Base-by-base conservation (phyloP, 2,888 invertebrate species). In the Elmis aenea region DNA sequence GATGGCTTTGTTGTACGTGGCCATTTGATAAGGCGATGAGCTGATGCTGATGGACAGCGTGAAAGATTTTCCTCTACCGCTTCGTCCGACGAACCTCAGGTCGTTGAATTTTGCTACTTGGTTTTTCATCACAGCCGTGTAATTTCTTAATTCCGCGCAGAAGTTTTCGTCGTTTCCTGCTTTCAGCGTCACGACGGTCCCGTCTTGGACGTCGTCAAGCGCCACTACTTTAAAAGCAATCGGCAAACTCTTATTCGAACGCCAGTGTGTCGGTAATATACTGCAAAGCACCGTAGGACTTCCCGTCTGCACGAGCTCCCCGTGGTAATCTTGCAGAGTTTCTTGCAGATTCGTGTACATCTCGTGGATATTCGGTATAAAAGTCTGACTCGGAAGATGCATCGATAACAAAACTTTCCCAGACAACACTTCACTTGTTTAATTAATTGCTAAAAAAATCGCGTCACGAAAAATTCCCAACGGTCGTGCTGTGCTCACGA, bases 91-190 rank as follows among this genome's bases (percentile, higher is more conserved):
- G 69, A 99, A 99, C 59, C 99, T 76, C 33, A 99, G 77, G 75
- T 99, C 99, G 64, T 94, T 95, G 75, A 99, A 99, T 72, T 95
- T 94, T 18, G 99, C 99, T 51, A 97, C 90, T 68, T 95, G 92
- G 64, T 93, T 93, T 74, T 95, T 95, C 86, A 97, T 92, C 51
- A 92, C 82, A 1, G 97, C 91, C 3, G 89, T 87, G 59, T 83
- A 85, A 67, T 99, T 99, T 54, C 93, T 75, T 54, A 97, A 69
- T 64, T 99, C 97, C 1, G 92, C 96, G 75, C 91, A 92, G 55
- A 80, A 90, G 67, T 97, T 97, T 69, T 99, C 97, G 59, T 99
- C 99, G 68, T 97, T 99, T 20, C 97, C 97, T 36, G 96, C 97
- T 43, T 86, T 81, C 28, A 99, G 84, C 12, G 88, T 88, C 37